phyloP scores from a whole-genome alignment of 2,797 vertebrate species.

The Uromys caudimaculatus region DNA sequence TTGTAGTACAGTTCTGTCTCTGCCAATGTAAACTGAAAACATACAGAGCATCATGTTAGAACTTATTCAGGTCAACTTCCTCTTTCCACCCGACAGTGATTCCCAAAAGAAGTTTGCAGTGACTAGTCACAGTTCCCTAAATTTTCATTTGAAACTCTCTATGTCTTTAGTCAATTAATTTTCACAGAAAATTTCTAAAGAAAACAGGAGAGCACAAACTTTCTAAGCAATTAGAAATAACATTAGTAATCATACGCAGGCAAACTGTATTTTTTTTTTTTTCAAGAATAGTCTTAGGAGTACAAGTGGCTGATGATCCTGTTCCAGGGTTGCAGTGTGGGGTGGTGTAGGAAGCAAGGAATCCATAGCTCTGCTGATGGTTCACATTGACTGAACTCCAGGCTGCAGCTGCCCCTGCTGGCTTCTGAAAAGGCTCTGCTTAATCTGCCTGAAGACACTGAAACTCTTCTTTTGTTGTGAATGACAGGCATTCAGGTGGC shows the following conservation, averaged over 20 bases:
- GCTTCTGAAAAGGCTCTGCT: constrained; percentile 63
- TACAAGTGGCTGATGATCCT: neutral
- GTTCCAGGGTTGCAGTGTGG: neutral
- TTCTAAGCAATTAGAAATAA: neutral
- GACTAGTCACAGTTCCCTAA: neutral
- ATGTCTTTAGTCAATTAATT: constrained; percentile 25
- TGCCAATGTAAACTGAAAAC: neutral
- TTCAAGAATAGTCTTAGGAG: neutral
- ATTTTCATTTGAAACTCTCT: constrained; percentile 15
- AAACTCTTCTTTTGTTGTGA: constrained; percentile 52
- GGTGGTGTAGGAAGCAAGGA: neutral
- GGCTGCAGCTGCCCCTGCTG: constrained; percentile 14
- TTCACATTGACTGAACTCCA: neutral
- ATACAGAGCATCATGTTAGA: neutral
- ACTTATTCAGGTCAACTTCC: neutral
- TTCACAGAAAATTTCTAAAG: neutral
- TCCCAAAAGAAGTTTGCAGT: neutral
- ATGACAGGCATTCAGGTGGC: constrained; percentile 66
- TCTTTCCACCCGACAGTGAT: neutral
- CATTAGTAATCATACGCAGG: neutral
- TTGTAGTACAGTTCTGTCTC: neutral
- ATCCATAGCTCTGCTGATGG: neutral
- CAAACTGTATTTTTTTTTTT: constrained; percentile 3
- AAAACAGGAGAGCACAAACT: neutral
- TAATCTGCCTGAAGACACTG: constrained; percentile 27